Conservation (phyloP, 2,113 vertebrate genomes). For the Cebus imitator region DNA sequence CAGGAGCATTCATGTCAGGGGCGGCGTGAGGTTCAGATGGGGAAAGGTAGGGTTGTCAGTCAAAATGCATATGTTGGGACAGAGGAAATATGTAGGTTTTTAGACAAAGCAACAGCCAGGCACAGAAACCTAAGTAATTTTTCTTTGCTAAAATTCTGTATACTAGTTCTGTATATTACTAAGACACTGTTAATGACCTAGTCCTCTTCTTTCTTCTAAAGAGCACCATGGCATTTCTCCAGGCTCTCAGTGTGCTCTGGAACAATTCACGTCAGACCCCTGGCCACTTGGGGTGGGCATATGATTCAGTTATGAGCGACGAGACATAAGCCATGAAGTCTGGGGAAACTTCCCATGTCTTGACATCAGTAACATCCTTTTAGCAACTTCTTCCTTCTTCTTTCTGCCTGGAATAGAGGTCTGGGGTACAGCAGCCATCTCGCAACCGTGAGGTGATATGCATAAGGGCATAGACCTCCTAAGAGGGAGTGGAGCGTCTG, state of each 20-base stretch:
- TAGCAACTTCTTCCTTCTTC: background rate
- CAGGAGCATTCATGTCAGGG: background rate
- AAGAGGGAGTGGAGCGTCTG: background rate
- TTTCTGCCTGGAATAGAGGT: background rate
- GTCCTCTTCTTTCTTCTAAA: background rate
- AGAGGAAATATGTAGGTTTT: background rate
- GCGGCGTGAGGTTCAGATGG: background rate
- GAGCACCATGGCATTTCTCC: background rate
- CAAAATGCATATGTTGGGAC: background rate
- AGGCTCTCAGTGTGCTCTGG: too few species aligned
- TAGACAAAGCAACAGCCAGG: background rate
- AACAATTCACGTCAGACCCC: background rate
- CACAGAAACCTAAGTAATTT: background rate
- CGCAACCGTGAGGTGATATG: background rate
- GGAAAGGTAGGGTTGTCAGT: background rate
- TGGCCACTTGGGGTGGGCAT: background rate
- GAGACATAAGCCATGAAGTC: background rate
- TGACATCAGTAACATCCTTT: background rate
- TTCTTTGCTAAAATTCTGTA: background rate
- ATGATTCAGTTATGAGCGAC: background rate
- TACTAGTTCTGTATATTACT: background rate
- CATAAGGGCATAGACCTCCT: fast-evolving
- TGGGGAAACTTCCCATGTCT: background rate
- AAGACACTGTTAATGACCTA: background rate
- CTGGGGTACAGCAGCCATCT: background rate